A percentile compares a stretch with the other conserved stretches of the same genome.
Conservation (phyloP, 2,888 invertebrate genomes). For the Gasteruption jaculator region DNA sequence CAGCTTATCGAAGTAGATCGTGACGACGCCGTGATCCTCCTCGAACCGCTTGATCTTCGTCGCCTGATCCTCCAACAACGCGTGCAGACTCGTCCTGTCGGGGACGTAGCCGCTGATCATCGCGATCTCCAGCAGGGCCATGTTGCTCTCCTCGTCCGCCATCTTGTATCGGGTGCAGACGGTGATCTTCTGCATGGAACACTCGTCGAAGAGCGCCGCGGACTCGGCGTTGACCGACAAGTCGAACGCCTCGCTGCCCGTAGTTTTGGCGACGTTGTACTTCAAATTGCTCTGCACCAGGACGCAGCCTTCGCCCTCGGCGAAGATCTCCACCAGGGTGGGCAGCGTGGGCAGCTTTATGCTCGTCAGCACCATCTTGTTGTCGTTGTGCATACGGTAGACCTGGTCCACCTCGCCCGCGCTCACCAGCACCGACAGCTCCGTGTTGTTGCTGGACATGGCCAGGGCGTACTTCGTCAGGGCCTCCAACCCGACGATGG, state of each 20-base stretch:
- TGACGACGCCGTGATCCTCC: conserved; percentile 52
- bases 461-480: conserved; percentile 56
- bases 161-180: conserved; percentile 43
- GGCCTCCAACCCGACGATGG: conserved; percentile 60
- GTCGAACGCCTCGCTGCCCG: conserved; percentile 55
- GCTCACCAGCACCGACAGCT: conserved; percentile 52
- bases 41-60: conserved; percentile 55
- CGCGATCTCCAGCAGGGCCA: conserved; percentile 57
- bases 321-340: conserved; percentile 51
- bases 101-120: conserved; percentile 64
- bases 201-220: conserved; percentile 50
- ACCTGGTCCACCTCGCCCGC: conserved; percentile 49
- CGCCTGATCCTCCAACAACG: conserved; percentile 52
- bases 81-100: conserved; percentile 58
- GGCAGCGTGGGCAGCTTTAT: conserved; percentile 51
- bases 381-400: conserved; percentile 51
- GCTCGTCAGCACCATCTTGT: conserved; percentile 54
- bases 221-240: conserved; percentile 52
- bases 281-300: conserved; percentile 54
- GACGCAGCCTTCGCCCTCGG: conserved; percentile 57
- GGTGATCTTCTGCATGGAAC: conserved; percentile 50
- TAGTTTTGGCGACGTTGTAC: conserved; percentile 54
- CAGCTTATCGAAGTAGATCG: conserved; percentile 56
- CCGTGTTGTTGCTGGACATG: conserved; percentile 48
- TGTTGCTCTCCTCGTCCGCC: conserved; percentile 55